Evolutionary conservation across 2,888 invertebrate genomes (phyloP).

Genomic region (Noctua janthina): DNA sequence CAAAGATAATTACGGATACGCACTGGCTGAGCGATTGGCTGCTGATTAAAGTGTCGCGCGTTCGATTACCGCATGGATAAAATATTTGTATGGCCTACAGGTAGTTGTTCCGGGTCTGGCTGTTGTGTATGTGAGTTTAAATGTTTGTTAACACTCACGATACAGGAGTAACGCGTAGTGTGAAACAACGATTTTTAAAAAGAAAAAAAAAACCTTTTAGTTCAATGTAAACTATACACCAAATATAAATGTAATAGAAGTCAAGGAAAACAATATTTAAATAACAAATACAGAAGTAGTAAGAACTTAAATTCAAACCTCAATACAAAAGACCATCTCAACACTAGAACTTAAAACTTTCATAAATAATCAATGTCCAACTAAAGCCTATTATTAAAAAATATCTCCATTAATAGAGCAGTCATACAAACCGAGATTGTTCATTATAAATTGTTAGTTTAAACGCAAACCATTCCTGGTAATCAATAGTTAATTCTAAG

Average conservation of each 20-base stretch:
- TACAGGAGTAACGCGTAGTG: background rate
- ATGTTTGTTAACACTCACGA: too few relatives aligned
- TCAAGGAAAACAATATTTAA: background rate
- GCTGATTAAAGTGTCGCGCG: background rate
- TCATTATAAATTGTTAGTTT: constrained; percentile 78
- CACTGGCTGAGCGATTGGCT: background rate
- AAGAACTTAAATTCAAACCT: background rate
- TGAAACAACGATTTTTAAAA: background rate
- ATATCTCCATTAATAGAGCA: constrained; percentile 71
- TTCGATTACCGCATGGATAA: background rate
- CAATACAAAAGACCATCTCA: constrained; percentile 3
- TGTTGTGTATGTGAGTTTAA: background rate
- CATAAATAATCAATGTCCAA: constrained; percentile 48
- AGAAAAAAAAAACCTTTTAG: background rate
- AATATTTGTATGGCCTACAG: background rate
- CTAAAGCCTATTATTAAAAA: constrained; percentile 57
- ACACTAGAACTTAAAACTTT: constrained; percentile 29
- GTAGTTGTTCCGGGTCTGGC: background rate
- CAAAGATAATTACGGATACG: background rate
- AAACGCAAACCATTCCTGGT: constrained; percentile 77
- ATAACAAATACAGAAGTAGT: background rate
- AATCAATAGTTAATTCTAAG: constrained; percentile 81
- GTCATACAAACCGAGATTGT: constrained; percentile 70
- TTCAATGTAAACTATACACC: background rate
- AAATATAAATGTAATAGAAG: background rate